Evolutionary conservation across 2,113 vertebrate species (phyloP).

Genomic region (Peromyscus maniculatus): DNA sequence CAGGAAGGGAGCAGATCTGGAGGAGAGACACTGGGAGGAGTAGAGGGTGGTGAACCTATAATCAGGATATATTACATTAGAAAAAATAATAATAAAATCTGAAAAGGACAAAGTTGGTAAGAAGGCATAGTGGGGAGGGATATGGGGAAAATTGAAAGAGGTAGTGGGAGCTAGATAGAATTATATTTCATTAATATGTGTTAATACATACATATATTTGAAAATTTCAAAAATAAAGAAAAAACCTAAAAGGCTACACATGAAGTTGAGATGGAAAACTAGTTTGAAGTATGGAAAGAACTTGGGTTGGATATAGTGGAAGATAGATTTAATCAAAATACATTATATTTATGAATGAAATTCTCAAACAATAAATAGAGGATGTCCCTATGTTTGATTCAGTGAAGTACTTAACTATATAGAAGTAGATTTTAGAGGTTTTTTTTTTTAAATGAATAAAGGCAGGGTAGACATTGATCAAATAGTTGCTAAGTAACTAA

Average conservation of each 20-base stretch:
- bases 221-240: not conserved
- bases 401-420: not conserved
- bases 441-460: no score
- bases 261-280: not conserved
- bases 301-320: not conserved
- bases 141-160: not conserved
- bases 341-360: not conserved
- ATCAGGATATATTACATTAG: not conserved
- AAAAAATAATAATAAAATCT: not conserved
- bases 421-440: not conserved
- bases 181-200: not conserved
- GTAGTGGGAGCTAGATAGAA: not conserved
- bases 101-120: not conserved
- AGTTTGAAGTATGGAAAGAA: not conserved
- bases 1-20: not conserved
- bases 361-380: not conserved
- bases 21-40: not conserved
- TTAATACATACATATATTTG: not conserved
- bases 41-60: not conserved
- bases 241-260: not conserved
- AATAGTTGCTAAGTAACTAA: constrained; percentile 19
- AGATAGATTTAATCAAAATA: not conserved
- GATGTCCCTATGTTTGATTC: constrained; percentile 21
- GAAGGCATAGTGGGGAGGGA: not conserved
- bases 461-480: no score